Percentiles rank a stretch among this genome's conserved stretches.
These are phyloP conservation scores for Monomorium pharaonis DNA, from an alignment of 1,140 invertebrate species.

Conservation along the genomic window DNA sequence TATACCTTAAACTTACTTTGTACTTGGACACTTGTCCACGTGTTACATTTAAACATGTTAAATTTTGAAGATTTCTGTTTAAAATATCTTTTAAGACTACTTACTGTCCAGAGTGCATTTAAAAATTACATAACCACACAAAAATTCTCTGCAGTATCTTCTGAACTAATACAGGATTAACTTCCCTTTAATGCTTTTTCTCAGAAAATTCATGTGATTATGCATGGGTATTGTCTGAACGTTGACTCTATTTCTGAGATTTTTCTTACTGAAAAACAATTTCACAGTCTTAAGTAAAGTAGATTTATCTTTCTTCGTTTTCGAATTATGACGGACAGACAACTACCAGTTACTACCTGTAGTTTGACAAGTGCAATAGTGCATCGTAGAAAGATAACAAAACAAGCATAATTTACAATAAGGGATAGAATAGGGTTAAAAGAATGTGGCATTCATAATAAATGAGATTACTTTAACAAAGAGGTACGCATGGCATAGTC, in stretches of 20 bases:
- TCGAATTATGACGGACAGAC: not conserved
- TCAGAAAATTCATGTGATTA: not conserved
- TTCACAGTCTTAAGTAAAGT: not conserved
- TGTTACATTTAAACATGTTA: not conserved
- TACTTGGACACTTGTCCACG: no score
- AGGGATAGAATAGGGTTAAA: no score
- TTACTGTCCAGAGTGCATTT: not conserved
- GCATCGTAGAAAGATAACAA: not conserved
- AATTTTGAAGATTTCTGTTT: not conserved
- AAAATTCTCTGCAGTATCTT: not conserved
- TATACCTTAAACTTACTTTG: no score
- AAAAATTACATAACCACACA: not conserved
- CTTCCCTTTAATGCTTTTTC: not conserved
- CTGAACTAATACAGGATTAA: not conserved
- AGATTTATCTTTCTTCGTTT: not conserved
- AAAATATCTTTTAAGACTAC: not conserved
- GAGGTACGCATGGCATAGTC: not conserved
- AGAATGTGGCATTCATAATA: no score
- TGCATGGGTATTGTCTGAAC: not conserved
- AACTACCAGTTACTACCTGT: not conserved
- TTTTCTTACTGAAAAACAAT: not conserved
- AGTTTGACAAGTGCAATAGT: not conserved
- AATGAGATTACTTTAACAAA: not conserved
- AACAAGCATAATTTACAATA: conserved; percentile 40
- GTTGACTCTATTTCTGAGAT: not conserved